phyloP scores from a whole-genome alignment of 2,797 vertebrate species.

The Heteromormyrus szaboi region DNA sequence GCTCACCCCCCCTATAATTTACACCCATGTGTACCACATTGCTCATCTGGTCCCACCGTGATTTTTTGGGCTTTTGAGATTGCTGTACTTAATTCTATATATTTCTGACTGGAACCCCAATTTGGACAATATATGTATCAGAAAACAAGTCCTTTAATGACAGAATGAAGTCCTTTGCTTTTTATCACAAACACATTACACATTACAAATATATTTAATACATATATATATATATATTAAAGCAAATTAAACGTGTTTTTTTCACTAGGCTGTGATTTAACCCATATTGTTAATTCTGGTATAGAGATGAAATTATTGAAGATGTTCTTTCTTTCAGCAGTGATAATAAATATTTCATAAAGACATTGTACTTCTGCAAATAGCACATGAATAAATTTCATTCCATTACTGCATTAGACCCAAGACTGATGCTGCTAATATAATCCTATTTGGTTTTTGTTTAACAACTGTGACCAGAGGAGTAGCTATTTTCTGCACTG shows the following conservation, averaged over 20 bases:
- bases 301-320: background rate
- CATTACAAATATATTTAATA: background rate
- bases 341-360: background rate
- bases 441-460: background rate
- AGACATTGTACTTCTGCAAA: too few relatives aligned
- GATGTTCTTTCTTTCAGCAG: background rate
- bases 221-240: background rate
- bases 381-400: too few relatives aligned
- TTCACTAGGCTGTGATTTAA: background rate
- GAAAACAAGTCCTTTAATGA: background rate
- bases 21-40: background rate
- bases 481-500: background rate
- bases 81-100: background rate
- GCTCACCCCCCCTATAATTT: too few relatives aligned
- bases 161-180: background rate
- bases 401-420: too few relatives aligned
- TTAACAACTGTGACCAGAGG: background rate
- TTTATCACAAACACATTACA: background rate
- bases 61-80: background rate
- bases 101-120: background rate
- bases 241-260: background rate
- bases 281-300: background rate
- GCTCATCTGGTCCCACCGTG: background rate
- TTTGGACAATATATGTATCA: background rate
- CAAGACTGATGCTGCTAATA: too few relatives aligned